Conservation (phyloP, 92 coral and sea anemone genomes). For the Phymanthus crucifer region DNA sequence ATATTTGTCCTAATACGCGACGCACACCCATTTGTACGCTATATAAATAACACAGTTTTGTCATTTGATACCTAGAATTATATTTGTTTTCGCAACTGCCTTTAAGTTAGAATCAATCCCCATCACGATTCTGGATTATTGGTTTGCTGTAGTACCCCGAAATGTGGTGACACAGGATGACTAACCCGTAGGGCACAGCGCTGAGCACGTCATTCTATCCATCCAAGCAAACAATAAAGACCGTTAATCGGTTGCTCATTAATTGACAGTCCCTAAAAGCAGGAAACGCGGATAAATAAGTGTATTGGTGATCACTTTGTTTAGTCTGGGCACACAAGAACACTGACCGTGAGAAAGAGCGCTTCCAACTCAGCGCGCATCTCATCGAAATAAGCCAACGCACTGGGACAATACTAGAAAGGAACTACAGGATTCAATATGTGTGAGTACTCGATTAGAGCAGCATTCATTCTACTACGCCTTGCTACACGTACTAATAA, state of each 20-base stretch:
- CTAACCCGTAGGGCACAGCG: slow-evolving; percentile 17
- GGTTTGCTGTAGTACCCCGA: background rate
- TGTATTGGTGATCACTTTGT: slow-evolving; percentile 8
- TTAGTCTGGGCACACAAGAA: slow-evolving; percentile 4
- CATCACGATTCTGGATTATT: background rate
- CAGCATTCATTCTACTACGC: background rate
- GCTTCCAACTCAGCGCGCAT: background rate
- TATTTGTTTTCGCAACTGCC: background rate
- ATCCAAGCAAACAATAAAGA: slow-evolving; percentile 21
- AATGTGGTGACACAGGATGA: slow-evolving; percentile 8
- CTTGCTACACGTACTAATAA: no score
- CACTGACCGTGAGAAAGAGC: background rate
- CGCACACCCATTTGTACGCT: background rate
- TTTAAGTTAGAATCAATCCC: background rate
- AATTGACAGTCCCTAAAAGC: slow-evolving; percentile 50
- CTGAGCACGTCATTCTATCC: slow-evolving; percentile 27
- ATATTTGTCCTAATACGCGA: slow-evolving; percentile 11
- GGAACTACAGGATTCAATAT: background rate
- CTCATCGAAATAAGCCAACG: background rate
- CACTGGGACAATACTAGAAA: background rate
- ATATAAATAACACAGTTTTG: slow-evolving; percentile 10
- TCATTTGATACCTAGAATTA: no score
- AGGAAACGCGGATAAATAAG: slow-evolving; percentile 39
- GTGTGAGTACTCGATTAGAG: background rate
- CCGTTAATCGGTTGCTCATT: slow-evolving; percentile 23